A percentile compares a stretch with the other conserved stretches of the same genome.
These are phyloP conservation scores for Coelopa frigida DNA, from an alignment of 1,140 invertebrate species.

Conservation along the genomic window DNA sequence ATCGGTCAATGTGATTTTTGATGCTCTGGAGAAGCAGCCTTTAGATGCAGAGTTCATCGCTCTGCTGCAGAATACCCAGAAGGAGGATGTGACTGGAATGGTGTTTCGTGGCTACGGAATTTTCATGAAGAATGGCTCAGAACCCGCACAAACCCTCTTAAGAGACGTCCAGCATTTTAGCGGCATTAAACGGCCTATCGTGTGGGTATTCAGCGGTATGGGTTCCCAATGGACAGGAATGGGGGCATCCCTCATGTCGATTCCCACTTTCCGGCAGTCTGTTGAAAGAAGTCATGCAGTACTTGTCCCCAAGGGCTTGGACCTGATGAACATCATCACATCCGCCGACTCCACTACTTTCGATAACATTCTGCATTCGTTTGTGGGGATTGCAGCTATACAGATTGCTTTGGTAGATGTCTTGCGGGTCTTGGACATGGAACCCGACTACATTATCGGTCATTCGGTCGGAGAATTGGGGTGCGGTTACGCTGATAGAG, in stretches of 20 bases:
- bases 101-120: slow-evolving; percentile 54
- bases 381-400: slow-evolving; percentile 86
- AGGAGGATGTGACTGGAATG: slow-evolving; percentile 50
- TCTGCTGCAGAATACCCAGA: slow-evolving; percentile 51
- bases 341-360: slow-evolving; percentile 64
- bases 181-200: slow-evolving; percentile 61
- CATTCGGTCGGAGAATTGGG: slow-evolving; percentile 84
- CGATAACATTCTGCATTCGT: slow-evolving; percentile 78
- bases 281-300: slow-evolving; percentile 65
- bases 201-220: slow-evolving; percentile 88
- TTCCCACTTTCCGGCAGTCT: slow-evolving; percentile 65
- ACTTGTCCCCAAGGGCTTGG: slow-evolving; percentile 64
- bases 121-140: slow-evolving; percentile 46
- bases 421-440: slow-evolving; percentile 60
- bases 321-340: slow-evolving; percentile 73
- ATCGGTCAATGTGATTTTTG: slow-evolving; percentile 60
- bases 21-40: slow-evolving; percentile 53
- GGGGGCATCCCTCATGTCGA: slow-evolving; percentile 57
- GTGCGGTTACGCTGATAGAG: slow-evolving; percentile 83
- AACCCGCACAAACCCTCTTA: slow-evolving; percentile 42
- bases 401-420: slow-evolving; percentile 78
- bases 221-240: slow-evolving; percentile 83
- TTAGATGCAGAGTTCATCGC: slow-evolving; percentile 52
- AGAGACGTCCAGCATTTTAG: slow-evolving; percentile 53
- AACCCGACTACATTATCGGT: slow-evolving; percentile 75